phyloP scores from a whole-genome alignment of 2,888 invertebrate genomes.

The Sceliomorpha sp. region DNA sequence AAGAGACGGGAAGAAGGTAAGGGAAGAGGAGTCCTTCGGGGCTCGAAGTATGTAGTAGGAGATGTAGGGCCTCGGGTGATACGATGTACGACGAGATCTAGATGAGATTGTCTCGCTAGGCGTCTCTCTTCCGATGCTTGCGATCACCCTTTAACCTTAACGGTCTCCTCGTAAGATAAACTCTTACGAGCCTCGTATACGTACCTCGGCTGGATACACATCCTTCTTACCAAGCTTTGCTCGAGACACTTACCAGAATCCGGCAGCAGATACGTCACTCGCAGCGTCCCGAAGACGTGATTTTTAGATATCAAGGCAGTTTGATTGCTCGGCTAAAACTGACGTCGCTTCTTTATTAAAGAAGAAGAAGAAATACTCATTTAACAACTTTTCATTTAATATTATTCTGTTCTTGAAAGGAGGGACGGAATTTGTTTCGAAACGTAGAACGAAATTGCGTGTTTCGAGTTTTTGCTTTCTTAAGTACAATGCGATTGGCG shows the following conservation, averaged over 20 bases:
- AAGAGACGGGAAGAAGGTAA: constrained; percentile 40
- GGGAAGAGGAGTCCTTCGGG: constrained; percentile 61
- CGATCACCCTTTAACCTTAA: constrained; percentile 73
- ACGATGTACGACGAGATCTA: constrained; percentile 80
- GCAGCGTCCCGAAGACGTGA: constrained; percentile 28
- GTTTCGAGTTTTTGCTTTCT: too few species aligned
- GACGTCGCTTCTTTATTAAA: constrained; percentile 13
- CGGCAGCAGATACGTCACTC: constrained; percentile 43
- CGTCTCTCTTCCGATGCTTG: constrained; percentile 62
- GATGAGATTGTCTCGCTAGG: constrained; percentile 79
- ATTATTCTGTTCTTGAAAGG: not conserved
- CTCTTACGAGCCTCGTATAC: constrained; percentile 67
- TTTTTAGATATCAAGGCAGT: constrained; percentile 22
- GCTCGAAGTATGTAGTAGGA: constrained; percentile 65
- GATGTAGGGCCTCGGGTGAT: constrained; percentile 77
- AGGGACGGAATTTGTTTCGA: not conserved
- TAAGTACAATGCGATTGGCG: too few species aligned
- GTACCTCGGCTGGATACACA: constrained; percentile 35
- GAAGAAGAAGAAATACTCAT: not conserved
- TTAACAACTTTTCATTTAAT: not conserved
- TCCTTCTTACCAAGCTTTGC: constrained; percentile 48
- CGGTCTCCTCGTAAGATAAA: constrained; percentile 72
- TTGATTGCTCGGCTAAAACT: constrained; percentile 32
- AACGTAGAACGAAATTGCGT: too few species aligned
- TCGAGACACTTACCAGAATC: constrained; percentile 36